Conservation (phyloP, 2,797 vertebrate genomes). For the Thaleichthys pacificus region DNA sequence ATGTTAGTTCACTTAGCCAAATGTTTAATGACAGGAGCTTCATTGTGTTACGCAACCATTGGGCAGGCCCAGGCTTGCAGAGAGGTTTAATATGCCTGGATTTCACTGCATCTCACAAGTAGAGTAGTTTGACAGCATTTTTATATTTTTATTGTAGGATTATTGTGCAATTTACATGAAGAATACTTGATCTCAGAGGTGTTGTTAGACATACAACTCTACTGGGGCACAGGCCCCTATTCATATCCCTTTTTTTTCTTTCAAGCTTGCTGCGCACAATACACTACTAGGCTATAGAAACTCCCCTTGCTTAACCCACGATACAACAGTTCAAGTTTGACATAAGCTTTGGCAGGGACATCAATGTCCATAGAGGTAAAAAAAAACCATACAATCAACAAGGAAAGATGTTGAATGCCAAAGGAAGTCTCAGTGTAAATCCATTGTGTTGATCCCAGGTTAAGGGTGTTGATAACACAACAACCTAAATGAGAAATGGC, state of each 20-base stretch:
- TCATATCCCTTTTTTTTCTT: no score
- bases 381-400: neutral
- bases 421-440: slow-evolving; percentile 8
- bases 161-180: no score
- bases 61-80: neutral
- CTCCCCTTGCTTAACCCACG: no score
- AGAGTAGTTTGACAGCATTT: slow-evolving; percentile 4
- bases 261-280: no score
- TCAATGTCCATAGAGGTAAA: neutral
- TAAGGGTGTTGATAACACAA: neutral
- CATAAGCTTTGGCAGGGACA: no score
- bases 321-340: no score
- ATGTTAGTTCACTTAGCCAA: neutral
- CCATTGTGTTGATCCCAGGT: slow-evolving; percentile 1
- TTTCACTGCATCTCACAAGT: no score
- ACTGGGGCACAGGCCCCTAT: no score
- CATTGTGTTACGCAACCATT: neutral
- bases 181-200: neutral
- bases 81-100: no score
- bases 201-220: neutral
- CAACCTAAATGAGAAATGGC: neutral
- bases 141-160: no score
- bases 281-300: no score
- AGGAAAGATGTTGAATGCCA: neutral
- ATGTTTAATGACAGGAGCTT: neutral